Evolutionary conservation across 2,888 invertebrate species (phyloP), one percentile per base, ranked within the genome.

Genomic region (Gasteruption jaculator): DNA sequence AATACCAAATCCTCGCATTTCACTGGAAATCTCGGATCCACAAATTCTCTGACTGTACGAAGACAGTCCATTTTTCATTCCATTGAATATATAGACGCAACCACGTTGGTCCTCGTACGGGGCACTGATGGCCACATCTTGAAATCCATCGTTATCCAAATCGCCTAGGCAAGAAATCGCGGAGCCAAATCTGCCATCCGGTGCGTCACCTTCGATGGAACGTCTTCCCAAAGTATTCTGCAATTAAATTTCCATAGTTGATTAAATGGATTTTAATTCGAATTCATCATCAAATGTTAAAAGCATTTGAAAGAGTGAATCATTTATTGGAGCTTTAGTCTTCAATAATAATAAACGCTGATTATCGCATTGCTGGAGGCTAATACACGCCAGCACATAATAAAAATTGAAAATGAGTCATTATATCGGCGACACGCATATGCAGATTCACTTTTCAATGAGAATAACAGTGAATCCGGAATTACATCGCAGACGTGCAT

Each of bases 111-210:
- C 45, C 34, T 61, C 66, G 37, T 62, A 63, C 1, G 67, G 65
- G 6, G 70, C 69, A 6, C 67, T 63, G 3, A 71, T 56, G 3
- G 67, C 62, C 20, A 71, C 45, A 31, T 71, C 71, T 26, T 37
- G 48, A 45, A 60, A 79, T 5, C 77, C 77, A 61, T 83, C 82
- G 47, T 71, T 68, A 61, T 83, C 80, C 32, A 83, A 70, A 61
- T 83, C 82, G 4, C 79, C 68, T 2, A 69, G 75, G 16, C 74
- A 72, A 7, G 77, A 71, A 11, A 82, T 49, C 1, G 78, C 61
- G 38, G 74, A 63, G 21, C 82, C 82, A 61, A 82, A 82, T 45
- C 80, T 68, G 7, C 72, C 73, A 46, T 69, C 71, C 14, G 67
- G 55, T 10, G 57, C 59, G 19, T 71, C 60, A 4, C 79, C 79